Evolutionary conservation across 2,113 vertebrate species (phyloP).

Genomic region (Misgurnus mizolepis): DNA sequence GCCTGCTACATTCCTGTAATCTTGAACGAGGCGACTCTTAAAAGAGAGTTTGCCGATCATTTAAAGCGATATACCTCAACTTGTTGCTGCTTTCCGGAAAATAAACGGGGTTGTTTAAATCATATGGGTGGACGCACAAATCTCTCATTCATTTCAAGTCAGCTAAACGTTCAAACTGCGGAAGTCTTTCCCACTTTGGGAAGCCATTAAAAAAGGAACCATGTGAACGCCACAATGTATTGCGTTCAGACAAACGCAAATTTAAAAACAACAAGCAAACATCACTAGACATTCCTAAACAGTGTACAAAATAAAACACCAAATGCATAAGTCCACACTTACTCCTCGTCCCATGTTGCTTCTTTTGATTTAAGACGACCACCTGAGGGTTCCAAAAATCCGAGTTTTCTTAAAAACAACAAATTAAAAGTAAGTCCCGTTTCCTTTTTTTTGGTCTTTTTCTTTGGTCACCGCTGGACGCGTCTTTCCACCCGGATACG

Average conservation of each 20-base stretch:
- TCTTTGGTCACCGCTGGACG: slow-evolving; percentile 61
- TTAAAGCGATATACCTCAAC: neutral
- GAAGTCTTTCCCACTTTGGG: slow-evolving; percentile 30
- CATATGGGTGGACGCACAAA: neutral
- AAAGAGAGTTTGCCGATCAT: neutral
- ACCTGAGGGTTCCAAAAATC: slow-evolving; percentile 41
- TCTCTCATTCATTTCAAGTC: neutral
- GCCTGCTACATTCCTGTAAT: slow-evolving; percentile 31
- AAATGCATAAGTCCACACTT: slow-evolving; percentile 60
- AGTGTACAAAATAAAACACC: neutral
- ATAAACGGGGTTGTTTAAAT: neutral
- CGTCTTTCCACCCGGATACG: slow-evolving; percentile 63
- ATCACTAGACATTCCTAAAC: neutral
- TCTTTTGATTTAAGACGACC: slow-evolving; percentile 45
- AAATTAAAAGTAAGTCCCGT: slow-evolving; percentile 56
- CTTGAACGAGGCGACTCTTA: neutral
- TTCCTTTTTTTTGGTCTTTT: neutral
- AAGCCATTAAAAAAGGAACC: neutral
- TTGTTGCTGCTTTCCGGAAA: slow-evolving; percentile 26
- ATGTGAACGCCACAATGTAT: neutral
- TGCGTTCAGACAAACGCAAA: no score
- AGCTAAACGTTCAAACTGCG: slow-evolving; percentile 14
- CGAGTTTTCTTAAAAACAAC: slow-evolving; percentile 55
- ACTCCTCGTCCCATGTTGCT: slow-evolving; percentile 78
- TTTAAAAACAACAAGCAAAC: no score